Conservation (phyloP, 2,797 vertebrate species). For the Tauraco hartlaubi region DNA sequence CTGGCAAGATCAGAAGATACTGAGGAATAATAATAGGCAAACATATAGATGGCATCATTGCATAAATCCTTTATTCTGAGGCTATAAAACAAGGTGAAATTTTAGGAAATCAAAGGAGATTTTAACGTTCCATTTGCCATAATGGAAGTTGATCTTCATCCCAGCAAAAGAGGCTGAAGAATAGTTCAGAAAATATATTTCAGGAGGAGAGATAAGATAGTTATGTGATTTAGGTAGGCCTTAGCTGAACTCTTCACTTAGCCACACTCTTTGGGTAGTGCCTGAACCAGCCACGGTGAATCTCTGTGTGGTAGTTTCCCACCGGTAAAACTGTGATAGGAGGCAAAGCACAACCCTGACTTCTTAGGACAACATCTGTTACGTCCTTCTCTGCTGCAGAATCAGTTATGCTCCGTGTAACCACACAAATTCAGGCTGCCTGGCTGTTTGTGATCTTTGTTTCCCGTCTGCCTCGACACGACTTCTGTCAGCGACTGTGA, state of each 20-base stretch:
- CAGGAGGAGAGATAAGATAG: not conserved
- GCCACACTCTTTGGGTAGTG: not conserved
- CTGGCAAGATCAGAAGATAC: not conserved
- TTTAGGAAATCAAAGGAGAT: not conserved
- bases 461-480: not conserved
- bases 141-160: not conserved
- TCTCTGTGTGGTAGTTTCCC: not conserved
- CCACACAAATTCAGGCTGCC: not conserved
- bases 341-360: not conserved
- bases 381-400: not conserved
- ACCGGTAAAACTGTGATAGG: not conserved
- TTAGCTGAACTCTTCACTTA: not conserved
- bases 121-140: not conserved
- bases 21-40: not conserved
- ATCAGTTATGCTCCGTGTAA: not conserved
- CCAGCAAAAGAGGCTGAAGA: not conserved
- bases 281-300: not conserved
- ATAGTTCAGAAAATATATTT: not conserved
- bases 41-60: not conserved
- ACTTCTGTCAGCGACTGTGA: not conserved
- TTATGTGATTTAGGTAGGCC: not conserved
- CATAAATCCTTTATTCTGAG: not conserved
- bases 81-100: not conserved
- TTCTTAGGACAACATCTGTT: not conserved
- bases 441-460: not conserved